Conservation (phyloP, 2,113 vertebrate genomes). For the Pachypanchax playfairii region DNA sequence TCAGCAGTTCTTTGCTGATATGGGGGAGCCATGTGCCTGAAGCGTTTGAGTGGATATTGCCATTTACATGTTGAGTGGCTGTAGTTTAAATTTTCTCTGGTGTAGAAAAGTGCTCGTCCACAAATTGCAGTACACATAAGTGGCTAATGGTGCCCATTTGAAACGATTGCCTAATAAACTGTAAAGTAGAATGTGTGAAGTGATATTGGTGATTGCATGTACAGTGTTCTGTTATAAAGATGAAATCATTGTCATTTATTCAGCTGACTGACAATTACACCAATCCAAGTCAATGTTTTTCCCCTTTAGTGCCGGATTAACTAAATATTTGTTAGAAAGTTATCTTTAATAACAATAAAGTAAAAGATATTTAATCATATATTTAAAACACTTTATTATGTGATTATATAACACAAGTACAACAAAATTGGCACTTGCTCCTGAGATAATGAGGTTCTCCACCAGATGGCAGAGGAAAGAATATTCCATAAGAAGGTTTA, state of each 20-base stretch:
- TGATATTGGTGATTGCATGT: slow-evolving; percentile 37
- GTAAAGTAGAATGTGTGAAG: slow-evolving; percentile 30
- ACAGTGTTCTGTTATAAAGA: slow-evolving; percentile 30
- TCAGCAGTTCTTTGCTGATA: slow-evolving; percentile 32
- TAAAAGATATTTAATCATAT: no score
- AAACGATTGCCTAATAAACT: slow-evolving; percentile 61
- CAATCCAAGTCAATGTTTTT: background rate
- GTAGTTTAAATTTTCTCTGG: slow-evolving; percentile 49
- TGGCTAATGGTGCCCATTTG: slow-evolving; percentile 64
- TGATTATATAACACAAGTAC: no score
- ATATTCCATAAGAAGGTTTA: no score
- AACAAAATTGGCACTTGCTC: no score
- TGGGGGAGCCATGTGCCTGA: slow-evolving; percentile 48
- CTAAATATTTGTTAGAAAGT: no score
- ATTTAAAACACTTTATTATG: no score
- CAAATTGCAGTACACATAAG: slow-evolving; percentile 51
- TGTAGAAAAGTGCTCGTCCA: slow-evolving; percentile 55
- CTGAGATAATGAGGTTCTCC: no score
- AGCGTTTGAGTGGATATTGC: slow-evolving; percentile 60
- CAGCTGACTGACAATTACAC: slow-evolving; percentile 13
- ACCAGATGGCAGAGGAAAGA: no score
- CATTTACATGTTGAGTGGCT: slow-evolving; percentile 63
- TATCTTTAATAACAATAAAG: no score
- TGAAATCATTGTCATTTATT: slow-evolving; percentile 8
- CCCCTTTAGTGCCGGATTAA: no score